Percentiles rank a stretch among this genome's conserved stretches.
phyloP scores from a whole-genome alignment of 2,888 invertebrate genomes.

The Agapetus fuscipes region DNA sequence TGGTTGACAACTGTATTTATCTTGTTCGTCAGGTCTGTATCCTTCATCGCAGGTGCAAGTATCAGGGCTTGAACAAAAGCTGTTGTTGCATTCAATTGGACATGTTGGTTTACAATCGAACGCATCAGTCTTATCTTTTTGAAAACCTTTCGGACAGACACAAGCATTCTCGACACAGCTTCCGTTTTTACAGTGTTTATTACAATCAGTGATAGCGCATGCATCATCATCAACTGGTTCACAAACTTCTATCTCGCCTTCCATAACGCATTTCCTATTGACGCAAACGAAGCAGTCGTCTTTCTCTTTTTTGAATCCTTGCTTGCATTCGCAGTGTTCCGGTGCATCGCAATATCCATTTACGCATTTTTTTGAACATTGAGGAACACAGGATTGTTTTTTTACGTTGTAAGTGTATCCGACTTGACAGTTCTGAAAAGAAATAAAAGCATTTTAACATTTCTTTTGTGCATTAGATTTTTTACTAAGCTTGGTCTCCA shows the following conservation, averaged over 20 bases:
- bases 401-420: conserved; percentile 26
- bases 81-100: conserved; percentile 22
- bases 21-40: conserved; percentile 26
- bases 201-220: too few relatives aligned
- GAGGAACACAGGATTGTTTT: conserved; percentile 23
- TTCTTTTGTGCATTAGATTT: too few relatives aligned
- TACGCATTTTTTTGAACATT: conserved; percentile 26
- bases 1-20: conserved; percentile 29
- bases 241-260: too few relatives aligned
- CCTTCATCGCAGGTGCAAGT: conserved; percentile 26
- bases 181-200: conserved; percentile 27
- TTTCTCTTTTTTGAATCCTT: conserved; percentile 26
- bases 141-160: conserved; percentile 1
- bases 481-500: too few relatives aligned
- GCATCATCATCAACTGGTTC: too few relatives aligned
- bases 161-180: conserved; percentile 21
- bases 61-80: conserved; percentile 20
- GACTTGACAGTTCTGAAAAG: conserved; percentile 31
- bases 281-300: conserved; percentile 20
- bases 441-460: too few relatives aligned
- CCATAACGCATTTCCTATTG: too few relatives aligned
- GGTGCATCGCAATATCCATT: conserved; percentile 38
- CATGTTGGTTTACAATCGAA: conserved; percentile 28
- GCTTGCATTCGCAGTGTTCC: conserved; percentile 38
- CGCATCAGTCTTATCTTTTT: conserved; percentile 7